A percentile compares a stretch with the other conserved stretches of the same genome.
Evolutionary conservation across 1,140 invertebrate genomes (phyloP).

Genomic region (Leptopilina clavipes): DNA sequence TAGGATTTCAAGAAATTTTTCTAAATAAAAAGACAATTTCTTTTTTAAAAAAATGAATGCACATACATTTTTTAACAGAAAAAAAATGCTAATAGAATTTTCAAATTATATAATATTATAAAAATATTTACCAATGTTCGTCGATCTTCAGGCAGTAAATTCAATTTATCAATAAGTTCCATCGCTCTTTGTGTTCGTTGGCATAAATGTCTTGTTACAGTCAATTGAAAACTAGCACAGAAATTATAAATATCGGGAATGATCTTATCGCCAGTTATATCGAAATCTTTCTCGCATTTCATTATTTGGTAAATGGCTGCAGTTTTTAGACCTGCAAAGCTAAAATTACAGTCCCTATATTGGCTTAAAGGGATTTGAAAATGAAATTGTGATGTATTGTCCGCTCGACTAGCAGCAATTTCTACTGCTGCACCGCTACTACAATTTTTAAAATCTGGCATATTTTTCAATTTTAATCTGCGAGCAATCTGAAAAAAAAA

Average conservation of each 20-base stretch:
- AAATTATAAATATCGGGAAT: slow-evolving; percentile 89
- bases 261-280: slow-evolving; percentile 79
- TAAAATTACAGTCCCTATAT: slow-evolving; percentile 88
- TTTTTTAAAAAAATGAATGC: no score
- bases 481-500: slow-evolving; percentile 85
- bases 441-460: slow-evolving; percentile 82
- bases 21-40: no score
- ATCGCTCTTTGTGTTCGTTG: slow-evolving; percentile 89
- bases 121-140: slow-evolving; percentile 77
- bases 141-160: slow-evolving; percentile 77
- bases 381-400: slow-evolving; percentile 80
- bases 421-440: slow-evolving; percentile 92
- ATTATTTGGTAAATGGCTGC: slow-evolving; percentile 74
- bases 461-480: slow-evolving; percentile 87
- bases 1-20: no score
- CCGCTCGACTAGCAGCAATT: slow-evolving; percentile 82
- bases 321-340: slow-evolving; percentile 86
- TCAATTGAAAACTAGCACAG: slow-evolving; percentile 89
- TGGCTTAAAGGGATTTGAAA: slow-evolving; percentile 79
- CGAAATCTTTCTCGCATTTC: slow-evolving; percentile 78
- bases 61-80: no score
- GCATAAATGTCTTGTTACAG: slow-evolving; percentile 86
- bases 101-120: no score
- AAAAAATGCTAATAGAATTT: no score
- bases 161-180: slow-evolving; percentile 80